Base-by-base conservation (phyloP, 2,888 invertebrate species). In the Dynastes maya region DNA sequence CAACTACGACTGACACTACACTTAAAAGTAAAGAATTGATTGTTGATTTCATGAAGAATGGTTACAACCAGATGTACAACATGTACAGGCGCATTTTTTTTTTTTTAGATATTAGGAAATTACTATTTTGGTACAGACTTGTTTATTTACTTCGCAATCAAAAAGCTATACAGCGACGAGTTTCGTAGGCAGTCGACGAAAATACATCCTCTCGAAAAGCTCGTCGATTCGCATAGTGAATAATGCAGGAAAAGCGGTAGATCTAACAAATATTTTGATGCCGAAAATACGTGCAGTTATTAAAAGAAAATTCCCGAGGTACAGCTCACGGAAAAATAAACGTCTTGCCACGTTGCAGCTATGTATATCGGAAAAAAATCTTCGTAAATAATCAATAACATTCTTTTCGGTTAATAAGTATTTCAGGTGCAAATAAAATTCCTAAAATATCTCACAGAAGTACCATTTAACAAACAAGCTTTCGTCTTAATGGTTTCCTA, bases 381-480 rank as follows among this genome's bases (percentile, higher is more conserved):
- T 63, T 29, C 27, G 13, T 63, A 63, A 63, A 63, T 63, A 63
- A 63, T 29, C 63, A 63, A 32, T 32, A 63, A 63, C 63, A 63
- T 63, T 63, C 63, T 29, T 63, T 32, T 63, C 32, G 13, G 63
- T 32, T 63, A 63, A 63, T 63, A 29, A 63, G 63, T 13, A 32
- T 63, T 63, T 63, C 63, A 13, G 32, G 27, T 63, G 63, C 29
- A 63, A 63, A 29, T 63, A 63, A 29, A 29, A 63, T 37, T 63
- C 29, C 29, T 32, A 13, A 63, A 63, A 63, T 63, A 32, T 32
- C 63, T 63, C 29, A 32, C n/a, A 13, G 32, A 63, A 63, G 29
- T 63, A 63, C 63, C 55, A 58, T 58, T 22, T 16, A 58, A 58
- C 22, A 58, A 58, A 58, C 9, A 58, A 58, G 22, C 55, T 16